Evolutionary conservation across 2,888 invertebrate genomes (phyloP).

Genomic region (Epistrophe eligans): DNA sequence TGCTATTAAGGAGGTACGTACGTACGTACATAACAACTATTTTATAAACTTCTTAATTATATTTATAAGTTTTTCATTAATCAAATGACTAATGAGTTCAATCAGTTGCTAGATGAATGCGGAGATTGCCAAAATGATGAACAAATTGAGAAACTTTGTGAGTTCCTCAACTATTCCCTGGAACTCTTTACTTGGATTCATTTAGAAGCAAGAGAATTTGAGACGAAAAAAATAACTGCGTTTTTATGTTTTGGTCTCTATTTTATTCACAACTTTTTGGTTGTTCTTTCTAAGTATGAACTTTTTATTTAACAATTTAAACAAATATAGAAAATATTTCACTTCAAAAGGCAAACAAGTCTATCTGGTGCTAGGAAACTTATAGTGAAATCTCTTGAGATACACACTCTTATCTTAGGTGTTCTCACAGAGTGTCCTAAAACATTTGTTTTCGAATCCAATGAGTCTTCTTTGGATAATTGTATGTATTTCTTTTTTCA

Average conservation of each 20-base stretch:
- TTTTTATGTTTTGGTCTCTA: constrained; percentile 60
- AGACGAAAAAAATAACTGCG: constrained; percentile 10
- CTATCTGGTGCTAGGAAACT: neutral
- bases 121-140: constrained; percentile 9
- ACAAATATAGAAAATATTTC: neutral
- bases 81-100: neutral
- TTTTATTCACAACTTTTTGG: constrained; percentile 33
- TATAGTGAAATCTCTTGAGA: constrained; percentile 28
- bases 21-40: neutral
- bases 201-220: constrained; percentile 35
- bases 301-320: neutral
- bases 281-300: constrained; percentile 37
- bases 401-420: constrained; percentile 31
- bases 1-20: constrained; percentile 18
- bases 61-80: too few species aligned
- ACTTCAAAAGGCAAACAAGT: constrained; percentile 9
- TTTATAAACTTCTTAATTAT: too few species aligned
- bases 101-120: constrained; percentile 45
- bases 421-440: constrained; percentile 20
- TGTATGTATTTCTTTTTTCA: constrained; percentile 4
- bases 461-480: neutral
- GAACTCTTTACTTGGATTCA: constrained; percentile 62
- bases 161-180: constrained; percentile 38
- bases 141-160: constrained; percentile 22
- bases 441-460: neutral